phyloP scores from a whole-genome alignment of 2,113 vertebrate species.

The Megaceryle torquata region DNA sequence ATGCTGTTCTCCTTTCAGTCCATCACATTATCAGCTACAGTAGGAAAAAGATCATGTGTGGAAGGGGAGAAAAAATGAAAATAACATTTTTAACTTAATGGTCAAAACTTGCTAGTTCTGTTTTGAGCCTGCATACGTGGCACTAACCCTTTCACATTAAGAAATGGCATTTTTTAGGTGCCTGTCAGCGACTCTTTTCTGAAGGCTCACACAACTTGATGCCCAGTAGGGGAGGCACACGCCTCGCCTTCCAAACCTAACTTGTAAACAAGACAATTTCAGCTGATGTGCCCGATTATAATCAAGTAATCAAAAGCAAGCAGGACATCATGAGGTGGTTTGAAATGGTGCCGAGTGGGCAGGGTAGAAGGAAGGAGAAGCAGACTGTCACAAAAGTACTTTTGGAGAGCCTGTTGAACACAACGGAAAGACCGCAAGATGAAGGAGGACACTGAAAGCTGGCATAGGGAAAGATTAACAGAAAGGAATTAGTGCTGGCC shows the following conservation, averaged over 20 bases:
- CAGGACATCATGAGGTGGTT: neutral
- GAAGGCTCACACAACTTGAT: neutral
- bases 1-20: neutral
- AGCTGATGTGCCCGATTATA: neutral
- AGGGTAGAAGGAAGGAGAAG: neutral
- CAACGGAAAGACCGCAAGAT: neutral
- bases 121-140: fast-evolving
- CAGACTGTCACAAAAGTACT: neutral
- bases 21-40: neutral
- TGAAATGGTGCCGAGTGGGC: neutral
- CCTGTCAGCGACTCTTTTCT: fast-evolving
- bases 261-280: neutral
- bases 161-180: neutral
- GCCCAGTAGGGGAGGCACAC: neutral
- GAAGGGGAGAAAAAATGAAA: neutral
- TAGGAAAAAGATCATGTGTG: neutral
- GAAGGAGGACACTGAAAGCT: neutral
- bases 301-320: neutral
- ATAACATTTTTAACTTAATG: neutral
- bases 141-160: neutral
- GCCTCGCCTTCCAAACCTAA: neutral
- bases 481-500: neutral
- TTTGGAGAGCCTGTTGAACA: neutral
- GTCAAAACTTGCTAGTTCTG: neutral
- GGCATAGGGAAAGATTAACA: neutral